A percentile compares a stretch with the other conserved stretches of the same genome.
Evolutionary conservation across 2,113 vertebrate genomes (phyloP).

Genomic region (Laterallus jamaicensis): DNA sequence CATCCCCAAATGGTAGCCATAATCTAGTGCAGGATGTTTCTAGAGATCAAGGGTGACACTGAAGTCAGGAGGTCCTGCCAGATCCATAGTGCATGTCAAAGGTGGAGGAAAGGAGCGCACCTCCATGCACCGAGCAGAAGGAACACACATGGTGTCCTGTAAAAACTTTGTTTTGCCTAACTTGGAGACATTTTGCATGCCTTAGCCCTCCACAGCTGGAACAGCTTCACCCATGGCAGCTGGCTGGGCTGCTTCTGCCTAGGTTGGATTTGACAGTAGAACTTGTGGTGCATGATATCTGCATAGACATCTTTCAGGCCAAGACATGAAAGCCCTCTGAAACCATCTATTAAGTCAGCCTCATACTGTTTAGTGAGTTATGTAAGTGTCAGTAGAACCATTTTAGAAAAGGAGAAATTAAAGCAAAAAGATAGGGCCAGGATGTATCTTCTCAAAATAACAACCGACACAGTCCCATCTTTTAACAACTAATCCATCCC

Average conservation of each 20-base stretch:
- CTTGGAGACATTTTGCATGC: not conserved
- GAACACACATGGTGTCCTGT: not conserved
- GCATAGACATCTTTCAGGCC: not conserved
- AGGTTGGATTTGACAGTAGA: not conserved
- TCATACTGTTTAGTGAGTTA: not conserved
- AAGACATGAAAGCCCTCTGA: not conserved
- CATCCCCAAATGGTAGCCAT: not conserved
- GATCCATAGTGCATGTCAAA: not conserved
- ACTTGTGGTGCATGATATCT: not conserved
- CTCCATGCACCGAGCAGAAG: not conserved
- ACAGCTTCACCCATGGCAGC: not conserved
- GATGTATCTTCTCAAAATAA: slow-evolving; percentile 19
- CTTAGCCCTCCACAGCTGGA: not conserved
- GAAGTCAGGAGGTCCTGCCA: not conserved
- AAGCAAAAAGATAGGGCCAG: not conserved
- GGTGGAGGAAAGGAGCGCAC: not conserved
- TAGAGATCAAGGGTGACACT: not conserved
- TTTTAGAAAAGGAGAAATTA: slow-evolving; percentile 4
- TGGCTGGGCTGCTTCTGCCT: not conserved
- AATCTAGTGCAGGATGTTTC: not conserved
- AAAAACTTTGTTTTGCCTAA: not conserved
- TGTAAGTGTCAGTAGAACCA: not conserved
- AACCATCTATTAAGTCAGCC: not conserved
- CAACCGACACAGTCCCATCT: not conserved
- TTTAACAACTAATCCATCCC: slow-evolving; percentile 10